These are phyloP conservation scores for Diplogasteroides magnus DNA, from an alignment of 1,140 invertebrate species.

Conservation along the genomic window DNA sequence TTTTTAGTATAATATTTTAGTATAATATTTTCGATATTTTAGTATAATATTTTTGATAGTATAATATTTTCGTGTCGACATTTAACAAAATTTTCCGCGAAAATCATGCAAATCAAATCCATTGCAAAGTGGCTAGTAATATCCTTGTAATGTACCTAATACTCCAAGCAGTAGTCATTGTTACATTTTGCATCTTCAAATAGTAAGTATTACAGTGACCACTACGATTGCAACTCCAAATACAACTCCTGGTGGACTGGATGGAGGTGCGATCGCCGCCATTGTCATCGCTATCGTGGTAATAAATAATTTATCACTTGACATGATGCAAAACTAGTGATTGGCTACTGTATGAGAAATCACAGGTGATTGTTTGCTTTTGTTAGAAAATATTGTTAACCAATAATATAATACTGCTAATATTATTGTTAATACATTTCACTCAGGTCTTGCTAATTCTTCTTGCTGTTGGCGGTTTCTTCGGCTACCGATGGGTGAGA, in stretches of 20 bases:
- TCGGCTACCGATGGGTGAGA: slow-evolving; percentile 29
- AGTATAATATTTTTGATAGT: too few species aligned
- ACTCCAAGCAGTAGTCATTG: too few species aligned
- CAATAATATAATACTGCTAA: slow-evolving; percentile 2
- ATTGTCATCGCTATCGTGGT: slow-evolving; percentile 50
- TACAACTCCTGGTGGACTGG: slow-evolving; percentile 7
- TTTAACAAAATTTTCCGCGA: too few species aligned
- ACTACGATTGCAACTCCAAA: background rate
- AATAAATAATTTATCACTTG: too few species aligned
- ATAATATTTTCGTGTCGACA: too few species aligned
- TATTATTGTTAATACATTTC: background rate
- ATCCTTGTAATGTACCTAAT: too few species aligned
- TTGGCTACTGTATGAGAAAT: background rate
- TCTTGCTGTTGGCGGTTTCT: slow-evolving; percentile 28
- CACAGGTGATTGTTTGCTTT: background rate
- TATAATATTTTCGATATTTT: too few species aligned
- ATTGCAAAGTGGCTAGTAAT: too few species aligned
- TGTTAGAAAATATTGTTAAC: slow-evolving; percentile 9
- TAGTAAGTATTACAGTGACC: too few species aligned
- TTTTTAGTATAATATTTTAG: too few species aligned
- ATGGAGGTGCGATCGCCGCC: slow-evolving; percentile 31
- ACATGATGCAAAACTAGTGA: slow-evolving; percentile 40
- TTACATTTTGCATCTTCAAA: too few species aligned
- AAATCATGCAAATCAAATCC: too few species aligned
- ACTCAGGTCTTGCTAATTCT: slow-evolving; percentile 38